Evolutionary conservation across 2,888 invertebrate species (phyloP).

Genomic region (Torymus aiolomorphi): DNA sequence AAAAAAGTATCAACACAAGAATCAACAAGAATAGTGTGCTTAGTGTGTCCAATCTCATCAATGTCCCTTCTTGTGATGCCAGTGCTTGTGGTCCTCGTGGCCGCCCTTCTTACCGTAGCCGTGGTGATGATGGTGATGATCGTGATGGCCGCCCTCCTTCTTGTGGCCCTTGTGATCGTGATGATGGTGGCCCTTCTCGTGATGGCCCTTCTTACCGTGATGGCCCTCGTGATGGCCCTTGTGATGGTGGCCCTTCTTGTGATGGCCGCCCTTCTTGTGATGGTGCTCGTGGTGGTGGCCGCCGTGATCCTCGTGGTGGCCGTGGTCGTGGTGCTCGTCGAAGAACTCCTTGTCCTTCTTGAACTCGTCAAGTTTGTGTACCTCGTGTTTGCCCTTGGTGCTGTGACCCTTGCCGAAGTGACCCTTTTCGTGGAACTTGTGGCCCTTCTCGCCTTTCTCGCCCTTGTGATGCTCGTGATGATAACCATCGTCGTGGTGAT

Average conservation of each 20-base stretch:
- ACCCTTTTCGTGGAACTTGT: slow-evolving; percentile 82
- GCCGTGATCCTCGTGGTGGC: slow-evolving; percentile 89
- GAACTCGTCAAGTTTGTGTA: slow-evolving; percentile 90
- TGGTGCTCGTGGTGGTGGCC: slow-evolving; percentile 87
- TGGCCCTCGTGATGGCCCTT: slow-evolving; percentile 86
- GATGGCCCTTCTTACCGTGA: slow-evolving; percentile 87
- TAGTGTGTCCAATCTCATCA: slow-evolving; percentile 49
- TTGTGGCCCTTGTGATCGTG: slow-evolving; percentile 89
- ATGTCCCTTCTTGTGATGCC: slow-evolving; percentile 80
- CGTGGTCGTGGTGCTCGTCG: slow-evolving; percentile 89
- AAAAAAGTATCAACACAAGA: slow-evolving; percentile 36
- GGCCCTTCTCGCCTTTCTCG: slow-evolving; percentile 82
- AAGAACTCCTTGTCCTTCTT: slow-evolving; percentile 92
- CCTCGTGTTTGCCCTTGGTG: slow-evolving; percentile 90
- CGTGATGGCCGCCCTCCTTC: slow-evolving; percentile 85
- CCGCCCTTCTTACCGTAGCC: slow-evolving; percentile 88
- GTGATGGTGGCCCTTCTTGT: slow-evolving; percentile 89
- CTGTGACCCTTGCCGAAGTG: slow-evolving; percentile 90
- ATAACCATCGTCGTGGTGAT: slow-evolving; percentile 82
- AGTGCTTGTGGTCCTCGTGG: slow-evolving; percentile 87
- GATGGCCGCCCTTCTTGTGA: slow-evolving; percentile 88
- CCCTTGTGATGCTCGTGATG: slow-evolving; percentile 81
- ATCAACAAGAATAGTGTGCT: slow-evolving; percentile 22
- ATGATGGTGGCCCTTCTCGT: slow-evolving; percentile 88
- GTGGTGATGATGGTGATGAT: slow-evolving; percentile 85